Base-by-base conservation (phyloP, 2,888 invertebrate genomes). In the Dromius quadrimaculatus region DNA sequence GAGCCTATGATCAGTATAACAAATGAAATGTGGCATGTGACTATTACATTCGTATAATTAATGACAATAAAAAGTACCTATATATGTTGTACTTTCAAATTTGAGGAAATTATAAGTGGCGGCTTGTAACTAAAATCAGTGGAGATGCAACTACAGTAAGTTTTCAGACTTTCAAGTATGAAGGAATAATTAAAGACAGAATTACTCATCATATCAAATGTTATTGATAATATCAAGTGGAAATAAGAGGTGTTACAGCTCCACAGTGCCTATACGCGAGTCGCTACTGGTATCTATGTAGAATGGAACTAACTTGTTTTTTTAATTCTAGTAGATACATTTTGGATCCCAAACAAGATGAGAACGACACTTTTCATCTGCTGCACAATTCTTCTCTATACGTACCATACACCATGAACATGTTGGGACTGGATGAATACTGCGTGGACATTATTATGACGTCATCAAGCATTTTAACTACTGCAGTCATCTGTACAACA, bases 321-420 rank as follows among this genome's bases (percentile, higher is more conserved):
- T 11, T 20, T 20, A 17, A n/a, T 47, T 47, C 5, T 50, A 65
- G 65, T 9, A 65, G 50, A 20, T 34, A 47, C 22, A 20, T 34
- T 4, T 19, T 65, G 13, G 22, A 65, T 43, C 65, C 65, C 5
- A 2, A 2, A 3, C 9, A 34, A 2, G 65, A 65, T 8, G 13
- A 4, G 22, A 50, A 50, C 17, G 65, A 65, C 34, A 65, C 47
- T n/a, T 65, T 47, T 22, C 65, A 50, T 19, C 4, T 65, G 8
- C 36, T 65, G 50, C 36, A 34, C 11, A 65, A 65, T 28, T 32
- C 32, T 1, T 65, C 65, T 2, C 34, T 65, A 17, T 65, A 65
- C 9, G 36, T 47, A 2, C 65, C 65, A 2, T 11, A 47, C 28
- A 22, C 9, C 15, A 20, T 47, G 32, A 11, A 23, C 28, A 65